Base-by-base conservation (phyloP, 2,113 vertebrate genomes). In the Cephalopterus ornatus region DNA sequence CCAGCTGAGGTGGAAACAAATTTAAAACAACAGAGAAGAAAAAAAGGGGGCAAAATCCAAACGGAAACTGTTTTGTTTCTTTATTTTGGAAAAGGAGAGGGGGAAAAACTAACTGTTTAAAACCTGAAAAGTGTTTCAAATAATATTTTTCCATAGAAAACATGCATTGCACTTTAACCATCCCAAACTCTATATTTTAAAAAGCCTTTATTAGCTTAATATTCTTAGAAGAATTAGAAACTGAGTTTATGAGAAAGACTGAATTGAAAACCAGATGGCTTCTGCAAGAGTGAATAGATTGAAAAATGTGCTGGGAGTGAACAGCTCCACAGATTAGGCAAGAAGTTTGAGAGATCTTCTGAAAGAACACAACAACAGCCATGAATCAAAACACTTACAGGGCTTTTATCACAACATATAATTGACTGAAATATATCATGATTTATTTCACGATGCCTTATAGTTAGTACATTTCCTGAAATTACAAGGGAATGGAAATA, bases 211-310 rank as follows among this genome's bases (percentile, higher is more conserved):
- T 72, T 46, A 32, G 35, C 39, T 73, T 53, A 22, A 88, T 66
- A 32, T 53, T 93, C 9, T 49, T 41, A 88, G 37, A 85, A 77
- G 44, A 30, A 72, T 17, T 68, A 55, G 53, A 94, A 83, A 49
- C 32, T 0, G 2, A 76, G 71, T 17, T 59, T 35, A 14, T 42
- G 78, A 94, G 82, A 85, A 90, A 83, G 58, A 32, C 23, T 77
- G 44, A 24, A 71, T 32, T 96, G 85, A 79, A 86, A 94, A 72
- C 53, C 95, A 96, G 94, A 96, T 97, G 93, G 89, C 72, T 97
- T 96, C 78, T 89, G 78, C 81, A 92, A 39, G 27, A 95, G 58
- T 82, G 89, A 96, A 95, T 94, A 94, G 78, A 88, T 37, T 73
- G 92, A 70, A 76, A 97, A 91, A 73, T 79, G 55, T 72, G 58